Evolutionary conservation across 2,113 vertebrate species (phyloP), one percentile per base, ranked within the genome.

Genomic region (Ptychochromis oligacanthus): DNA sequence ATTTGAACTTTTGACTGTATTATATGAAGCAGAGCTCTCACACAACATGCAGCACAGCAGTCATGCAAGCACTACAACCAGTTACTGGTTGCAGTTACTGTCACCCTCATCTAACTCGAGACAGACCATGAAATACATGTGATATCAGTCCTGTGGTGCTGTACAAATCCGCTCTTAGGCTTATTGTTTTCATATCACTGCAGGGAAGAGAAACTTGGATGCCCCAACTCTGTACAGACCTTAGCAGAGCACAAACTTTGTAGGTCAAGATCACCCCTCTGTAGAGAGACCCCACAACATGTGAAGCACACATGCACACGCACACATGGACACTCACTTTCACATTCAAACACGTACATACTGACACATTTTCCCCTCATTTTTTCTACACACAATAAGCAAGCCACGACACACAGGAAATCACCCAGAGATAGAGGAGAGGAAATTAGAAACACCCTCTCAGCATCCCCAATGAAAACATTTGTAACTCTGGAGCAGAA

Each of bases 361-460:
- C 62, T 0, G 62, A 87, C 65, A 81, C 82, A 84, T 82, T 87
- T 91, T 62, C 6, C 75, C 58, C 70, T 57, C 43, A 28, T 72
- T 79, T 83, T 75, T 72, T 79, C 56, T 15, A 20, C 85, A 83
- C 89, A 91, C 80, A 90, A 88, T 74, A 70, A 83, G 70, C 54
- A 82, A 82, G 77, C 40, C 82, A 90, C 62, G 80, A 91, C 84
- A 94, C 89, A 93, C 92, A 93, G 93, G 93, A 95, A 93, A 92
- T 92, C 86, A 84, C 84, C 84, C 87, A 86, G 92, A 92, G 92
- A 94, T 90, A 93, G 91, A 77, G 85, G 64, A 87, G 84, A 95
- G 93, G 92, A 94, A 95, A 94, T 95, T 93, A 95, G 92, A 95
- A 93, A 94, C 93, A 95, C 91, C 92, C 93, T 94, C 83, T 55